Percentiles rank a stretch among this genome's conserved stretches.
phyloP scores from a whole-genome alignment of 2,113 vertebrate genomes.

The Calidris pugnax region DNA sequence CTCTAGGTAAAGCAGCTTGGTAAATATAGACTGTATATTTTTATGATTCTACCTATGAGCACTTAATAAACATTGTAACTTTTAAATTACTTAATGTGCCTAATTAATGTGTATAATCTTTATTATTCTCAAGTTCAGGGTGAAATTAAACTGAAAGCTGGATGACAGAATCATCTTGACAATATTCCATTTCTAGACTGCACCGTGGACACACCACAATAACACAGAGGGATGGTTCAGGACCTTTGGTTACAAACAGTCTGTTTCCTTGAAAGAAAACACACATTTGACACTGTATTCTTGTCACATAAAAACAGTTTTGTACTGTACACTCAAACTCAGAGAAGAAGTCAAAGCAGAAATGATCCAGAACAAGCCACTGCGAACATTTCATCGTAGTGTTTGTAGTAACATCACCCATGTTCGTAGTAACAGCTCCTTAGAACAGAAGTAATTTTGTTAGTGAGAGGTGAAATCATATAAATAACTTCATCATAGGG shows the following conservation, averaged over 20 bases:
- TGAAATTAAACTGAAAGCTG: neutral
- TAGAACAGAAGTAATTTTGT: neutral
- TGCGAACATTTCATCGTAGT: neutral
- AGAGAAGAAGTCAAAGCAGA: neutral
- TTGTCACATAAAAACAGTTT: neutral
- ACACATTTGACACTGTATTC: neutral
- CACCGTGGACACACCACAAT: accelerated
- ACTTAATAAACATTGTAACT: neutral
- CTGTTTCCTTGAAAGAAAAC: neutral
- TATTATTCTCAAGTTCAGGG: neutral
- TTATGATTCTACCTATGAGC: neutral
- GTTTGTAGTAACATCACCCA: neutral
- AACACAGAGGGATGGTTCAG: accelerated
- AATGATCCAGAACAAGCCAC: neutral
- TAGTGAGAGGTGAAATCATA: neutral
- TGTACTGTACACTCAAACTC: neutral
- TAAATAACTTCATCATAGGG: neutral
- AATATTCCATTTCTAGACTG: neutral
- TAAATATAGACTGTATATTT: neutral
- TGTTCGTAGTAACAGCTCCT: neutral
- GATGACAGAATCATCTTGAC: neutral
- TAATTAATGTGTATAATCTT: neutral
- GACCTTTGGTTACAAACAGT: neutral
- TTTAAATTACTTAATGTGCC: neutral
- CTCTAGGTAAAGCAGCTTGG: neutral